phyloP scores from a whole-genome alignment of 2,888 invertebrate genomes.

The Cheilosia variabilis region DNA sequence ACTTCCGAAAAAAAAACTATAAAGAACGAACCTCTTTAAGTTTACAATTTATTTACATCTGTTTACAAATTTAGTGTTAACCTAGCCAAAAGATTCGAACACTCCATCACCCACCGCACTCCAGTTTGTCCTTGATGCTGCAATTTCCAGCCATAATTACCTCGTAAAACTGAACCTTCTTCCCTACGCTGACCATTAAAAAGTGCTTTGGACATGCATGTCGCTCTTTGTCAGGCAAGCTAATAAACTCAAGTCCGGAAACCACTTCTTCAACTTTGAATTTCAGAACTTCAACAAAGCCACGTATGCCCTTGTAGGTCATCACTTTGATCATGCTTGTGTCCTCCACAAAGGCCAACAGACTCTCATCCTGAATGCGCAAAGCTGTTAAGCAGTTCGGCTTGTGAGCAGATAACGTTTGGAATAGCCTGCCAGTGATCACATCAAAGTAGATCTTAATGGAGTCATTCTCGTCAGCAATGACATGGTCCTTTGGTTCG shows the following conservation, averaged over 20 bases:
- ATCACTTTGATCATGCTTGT: constrained; percentile 79
- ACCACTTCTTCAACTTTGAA: constrained; percentile 75
- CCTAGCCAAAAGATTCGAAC: neutral
- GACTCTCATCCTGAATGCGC: constrained; percentile 84
- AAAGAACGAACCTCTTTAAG: neutral
- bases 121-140: constrained; percentile 10
- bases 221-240: constrained; percentile 55
- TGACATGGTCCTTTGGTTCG: constrained; percentile 46
- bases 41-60: constrained; percentile 21
- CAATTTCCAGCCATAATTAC: constrained; percentile 77
- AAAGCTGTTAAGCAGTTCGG: constrained; percentile 84
- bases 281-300: constrained; percentile 81
- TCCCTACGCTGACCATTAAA: constrained; percentile 76
- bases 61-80: constrained; percentile 2
- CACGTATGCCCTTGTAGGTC: constrained; percentile 82
- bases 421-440: constrained; percentile 84
- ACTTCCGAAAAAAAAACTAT: too few relatives aligned
- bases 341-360: constrained; percentile 84
- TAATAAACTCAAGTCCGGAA: constrained; percentile 76
- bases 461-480: constrained; percentile 78
- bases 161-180: constrained; percentile 79
- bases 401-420: constrained; percentile 84
- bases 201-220: constrained; percentile 75
- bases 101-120: constrained; percentile 13
- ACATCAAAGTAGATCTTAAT: constrained; percentile 84